Evolutionary conservation across 2,797 vertebrate species (phyloP).

Genomic region (Lepus oiostolus): DNA sequence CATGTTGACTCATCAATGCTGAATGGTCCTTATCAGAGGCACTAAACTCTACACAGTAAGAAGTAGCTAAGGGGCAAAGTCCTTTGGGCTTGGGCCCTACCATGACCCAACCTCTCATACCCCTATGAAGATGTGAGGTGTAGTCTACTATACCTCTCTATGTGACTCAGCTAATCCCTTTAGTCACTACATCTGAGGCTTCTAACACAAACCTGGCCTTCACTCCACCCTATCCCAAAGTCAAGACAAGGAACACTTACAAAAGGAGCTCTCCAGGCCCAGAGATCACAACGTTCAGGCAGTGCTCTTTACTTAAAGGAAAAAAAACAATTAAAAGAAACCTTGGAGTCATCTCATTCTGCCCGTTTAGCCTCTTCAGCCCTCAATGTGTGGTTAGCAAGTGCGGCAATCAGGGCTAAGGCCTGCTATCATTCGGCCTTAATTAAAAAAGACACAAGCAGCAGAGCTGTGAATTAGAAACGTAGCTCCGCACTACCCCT

Average conservation of each 20-base stretch:
- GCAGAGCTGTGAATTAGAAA: slow-evolving; percentile 95
- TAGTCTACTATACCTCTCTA: slow-evolving; percentile 85
- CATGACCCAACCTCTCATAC: not conserved
- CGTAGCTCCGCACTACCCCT: slow-evolving; percentile 92
- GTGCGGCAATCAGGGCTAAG: slow-evolving; percentile 90
- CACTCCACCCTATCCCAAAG: slow-evolving; percentile 44
- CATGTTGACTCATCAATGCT: not conserved
- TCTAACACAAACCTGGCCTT: slow-evolving; percentile 66
- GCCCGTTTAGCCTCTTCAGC: slow-evolving; percentile 91
- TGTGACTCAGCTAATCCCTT: slow-evolving; percentile 84
- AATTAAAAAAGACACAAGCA: slow-evolving; percentile 97
- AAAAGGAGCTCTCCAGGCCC: slow-evolving; percentile 80
- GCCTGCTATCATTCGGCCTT: slow-evolving; percentile 94
- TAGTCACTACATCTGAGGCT: slow-evolving; percentile 69
- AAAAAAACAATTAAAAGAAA: slow-evolving; percentile 93
- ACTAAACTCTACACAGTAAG: slow-evolving; percentile 15
- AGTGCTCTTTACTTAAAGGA: slow-evolving; percentile 90
- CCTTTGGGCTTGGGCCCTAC: not conserved
- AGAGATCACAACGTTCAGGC: slow-evolving; percentile 86
- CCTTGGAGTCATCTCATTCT: slow-evolving; percentile 91
- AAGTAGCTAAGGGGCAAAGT: not conserved
- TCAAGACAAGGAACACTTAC: slow-evolving; percentile 25
- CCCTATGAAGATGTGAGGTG: slow-evolving; percentile 73
- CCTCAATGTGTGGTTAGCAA: slow-evolving; percentile 90
- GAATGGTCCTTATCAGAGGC: not conserved